A percentile compares a stretch with the other conserved stretches of the same genome.
Conservation (phyloP, 2,888 invertebrate species). For the Stramonita haemastoma region DNA sequence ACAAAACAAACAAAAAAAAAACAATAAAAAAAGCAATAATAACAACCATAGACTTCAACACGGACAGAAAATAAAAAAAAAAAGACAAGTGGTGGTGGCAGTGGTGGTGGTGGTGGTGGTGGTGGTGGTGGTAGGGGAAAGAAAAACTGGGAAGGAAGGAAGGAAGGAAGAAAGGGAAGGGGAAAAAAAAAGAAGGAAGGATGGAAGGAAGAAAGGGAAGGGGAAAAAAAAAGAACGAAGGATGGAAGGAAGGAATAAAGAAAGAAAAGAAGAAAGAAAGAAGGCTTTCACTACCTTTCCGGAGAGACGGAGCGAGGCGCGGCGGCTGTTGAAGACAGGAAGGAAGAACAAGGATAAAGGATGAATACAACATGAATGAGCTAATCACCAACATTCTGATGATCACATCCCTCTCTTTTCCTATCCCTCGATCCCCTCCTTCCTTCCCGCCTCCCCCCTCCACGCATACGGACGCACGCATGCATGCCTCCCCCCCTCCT, state of each 20-base stretch:
- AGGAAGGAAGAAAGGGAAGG: not conserved
- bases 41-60: not conserved
- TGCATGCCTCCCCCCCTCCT: too few relatives aligned
- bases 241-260: not conserved
- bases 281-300: not conserved
- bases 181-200: not conserved
- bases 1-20: not conserved
- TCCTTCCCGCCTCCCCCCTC: too few relatives aligned
- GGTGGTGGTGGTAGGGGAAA: not conserved
- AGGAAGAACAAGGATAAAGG: not conserved
- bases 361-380: too few relatives aligned
- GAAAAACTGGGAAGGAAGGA: not conserved
- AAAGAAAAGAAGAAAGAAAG: not conserved
- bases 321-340: not conserved
- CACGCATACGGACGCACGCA: too few relatives aligned
- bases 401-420: too few relatives aligned
- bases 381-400: too few relatives aligned
- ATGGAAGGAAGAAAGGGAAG: not conserved
- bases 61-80: not conserved
- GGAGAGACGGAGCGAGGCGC: constrained; percentile 3
- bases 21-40: not conserved
- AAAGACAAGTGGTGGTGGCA: not conserved
- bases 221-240: not conserved
- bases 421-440: too few relatives aligned
- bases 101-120: not conserved